Evolutionary conservation across 2,797 vertebrate species (phyloP).

Genomic region (Parotocinclus haroldoi): DNA sequence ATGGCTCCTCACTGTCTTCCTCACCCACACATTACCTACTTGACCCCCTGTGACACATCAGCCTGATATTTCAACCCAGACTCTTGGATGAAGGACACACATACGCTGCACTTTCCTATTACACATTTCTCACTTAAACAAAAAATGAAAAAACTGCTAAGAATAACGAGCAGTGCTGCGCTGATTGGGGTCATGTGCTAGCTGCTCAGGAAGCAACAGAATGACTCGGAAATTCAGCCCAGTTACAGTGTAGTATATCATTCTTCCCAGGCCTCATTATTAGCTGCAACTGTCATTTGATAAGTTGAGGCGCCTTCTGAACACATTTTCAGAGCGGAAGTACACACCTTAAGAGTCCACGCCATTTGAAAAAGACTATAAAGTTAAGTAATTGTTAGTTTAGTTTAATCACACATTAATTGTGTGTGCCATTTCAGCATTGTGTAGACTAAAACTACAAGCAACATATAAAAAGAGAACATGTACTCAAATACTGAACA

Average conservation of each 20-base stretch:
- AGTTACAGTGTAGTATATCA: conserved; percentile 5
- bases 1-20: conserved; percentile 12
- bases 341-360: no score
- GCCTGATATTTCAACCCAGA: conserved; percentile 38
- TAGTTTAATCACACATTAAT: no score
- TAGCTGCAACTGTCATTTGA: background rate
- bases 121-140: conserved; percentile 9
- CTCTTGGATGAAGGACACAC: conserved; percentile 5
- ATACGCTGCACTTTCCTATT: background rate
- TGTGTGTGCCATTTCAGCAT: no score
- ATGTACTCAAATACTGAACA: no score
- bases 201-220: conserved; percentile 33
- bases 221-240: conserved; percentile 21
- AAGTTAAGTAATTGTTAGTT: no score
- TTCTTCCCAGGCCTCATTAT: background rate
- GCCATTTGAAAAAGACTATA: no score
- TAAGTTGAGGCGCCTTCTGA: background rate
- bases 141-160: conserved; percentile 19
- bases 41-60: conserved; percentile 47
- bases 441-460: no score
- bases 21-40: conserved; percentile 18
- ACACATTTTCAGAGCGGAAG: no score
- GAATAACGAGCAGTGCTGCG: background rate
- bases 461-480: no score
- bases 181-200: conserved; percentile 9